These are phyloP conservation scores for Nudaria mundana DNA, from an alignment of 2,888 invertebrate species.

Conservation along the genomic window DNA sequence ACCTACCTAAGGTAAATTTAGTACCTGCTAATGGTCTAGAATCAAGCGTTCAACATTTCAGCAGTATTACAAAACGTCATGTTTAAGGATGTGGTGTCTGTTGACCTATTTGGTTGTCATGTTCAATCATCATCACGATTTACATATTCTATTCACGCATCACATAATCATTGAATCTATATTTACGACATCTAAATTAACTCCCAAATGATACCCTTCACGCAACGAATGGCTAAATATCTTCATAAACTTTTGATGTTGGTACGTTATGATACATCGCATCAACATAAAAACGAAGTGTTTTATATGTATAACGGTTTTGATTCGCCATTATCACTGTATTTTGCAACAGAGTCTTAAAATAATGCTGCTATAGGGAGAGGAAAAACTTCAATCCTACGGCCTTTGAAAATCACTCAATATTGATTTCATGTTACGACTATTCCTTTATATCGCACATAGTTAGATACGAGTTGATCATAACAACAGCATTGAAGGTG, in stretches of 20 bases:
- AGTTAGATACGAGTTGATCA: conserved; percentile 28
- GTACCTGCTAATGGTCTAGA: too few species aligned
- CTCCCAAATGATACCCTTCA: conserved; percentile 29
- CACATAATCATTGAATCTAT: conserved; percentile 20
- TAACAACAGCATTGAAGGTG: conserved; percentile 45
- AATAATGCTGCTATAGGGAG: conserved; percentile 34
- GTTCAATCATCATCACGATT: too few species aligned
- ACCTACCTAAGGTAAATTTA: too few species aligned
- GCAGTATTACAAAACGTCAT: too few species aligned
- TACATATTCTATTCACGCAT: too few species aligned
- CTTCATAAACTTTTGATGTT: conserved; percentile 20
- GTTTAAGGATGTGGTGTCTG: too few species aligned
- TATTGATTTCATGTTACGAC: conserved; percentile 57
- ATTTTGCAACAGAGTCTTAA: conserved; percentile 25
- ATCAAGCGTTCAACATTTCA: too few species aligned
- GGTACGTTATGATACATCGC: conserved; percentile 28
- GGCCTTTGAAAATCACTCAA: conserved; percentile 57
- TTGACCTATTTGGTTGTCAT: too few species aligned
- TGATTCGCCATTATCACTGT: conserved; percentile 38
- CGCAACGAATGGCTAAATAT: conserved; percentile 15
- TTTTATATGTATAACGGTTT: conserved; percentile 30
- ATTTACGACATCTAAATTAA: conserved; percentile 29
- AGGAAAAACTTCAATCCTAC: conserved; percentile 36
- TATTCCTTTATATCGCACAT: conserved; percentile 36
- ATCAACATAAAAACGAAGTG: conserved; percentile 35